These are phyloP conservation scores for Notocelia uddmanniana DNA, from an alignment of 2,888 invertebrate species.

Conservation along the genomic window DNA sequence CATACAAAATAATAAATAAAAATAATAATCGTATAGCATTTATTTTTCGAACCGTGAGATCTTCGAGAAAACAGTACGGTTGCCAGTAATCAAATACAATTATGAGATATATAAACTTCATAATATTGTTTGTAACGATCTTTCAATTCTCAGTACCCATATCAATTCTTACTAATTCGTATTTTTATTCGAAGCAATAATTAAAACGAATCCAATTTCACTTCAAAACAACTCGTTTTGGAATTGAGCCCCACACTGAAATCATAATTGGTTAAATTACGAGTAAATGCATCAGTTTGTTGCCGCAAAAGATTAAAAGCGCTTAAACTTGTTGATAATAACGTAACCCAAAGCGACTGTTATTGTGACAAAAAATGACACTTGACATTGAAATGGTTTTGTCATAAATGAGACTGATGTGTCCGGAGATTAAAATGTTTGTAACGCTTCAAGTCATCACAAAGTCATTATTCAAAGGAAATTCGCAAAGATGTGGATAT, in stretches of 20 bases:
- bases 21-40: too few relatives aligned
- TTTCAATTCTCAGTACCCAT: too few relatives aligned
- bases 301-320: not conserved
- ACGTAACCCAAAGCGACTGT: constrained; percentile 5
- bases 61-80: too few relatives aligned
- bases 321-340: constrained; percentile 9
- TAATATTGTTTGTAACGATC: too few relatives aligned
- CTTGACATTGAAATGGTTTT: constrained; percentile 22
- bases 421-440: constrained; percentile 32
- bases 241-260: not conserved
- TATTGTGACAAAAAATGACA: constrained; percentile 9
- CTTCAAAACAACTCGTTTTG: not conserved
- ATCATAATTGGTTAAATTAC: constrained; percentile 3
- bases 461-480: constrained; percentile 25
- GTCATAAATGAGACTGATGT: not conserved
- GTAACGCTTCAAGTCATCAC: constrained; percentile 23
- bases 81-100: too few relatives aligned
- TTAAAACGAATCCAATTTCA: not conserved
- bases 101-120: too few relatives aligned
- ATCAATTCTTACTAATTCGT: not conserved
- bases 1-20: too few relatives aligned
- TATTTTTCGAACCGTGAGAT: too few relatives aligned
- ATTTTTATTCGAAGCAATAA: not conserved
- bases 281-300: constrained; percentile 9
- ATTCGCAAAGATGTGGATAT: constrained; percentile 13